A percentile compares a stretch with the other conserved stretches of the same genome.
phyloP scores from a whole-genome alignment of 64 coral and sea anemone genomes.

The Cladopsammia gracilis region DNA sequence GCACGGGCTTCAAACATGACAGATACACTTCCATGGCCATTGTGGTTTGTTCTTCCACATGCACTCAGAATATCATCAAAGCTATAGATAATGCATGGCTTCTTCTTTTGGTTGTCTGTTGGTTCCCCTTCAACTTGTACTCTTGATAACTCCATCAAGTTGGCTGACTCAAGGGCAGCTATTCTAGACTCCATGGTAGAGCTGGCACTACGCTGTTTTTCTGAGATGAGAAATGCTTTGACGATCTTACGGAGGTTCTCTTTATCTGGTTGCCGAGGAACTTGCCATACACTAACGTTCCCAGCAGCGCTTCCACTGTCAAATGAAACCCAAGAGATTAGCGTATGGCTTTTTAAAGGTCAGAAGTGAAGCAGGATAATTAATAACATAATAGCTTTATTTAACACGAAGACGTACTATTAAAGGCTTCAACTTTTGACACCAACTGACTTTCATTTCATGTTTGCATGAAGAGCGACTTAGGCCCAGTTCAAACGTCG shows the following conservation, averaged over 20 bases:
- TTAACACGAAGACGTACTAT: too few relatives aligned
- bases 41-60: not conserved
- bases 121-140: not conserved
- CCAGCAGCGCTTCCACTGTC: constrained; percentile 49
- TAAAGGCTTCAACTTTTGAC: too few relatives aligned
- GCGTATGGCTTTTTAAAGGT: not conserved
- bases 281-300: constrained; percentile 20
- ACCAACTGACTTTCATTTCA: too few relatives aligned
- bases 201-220: not conserved
- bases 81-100: not conserved
- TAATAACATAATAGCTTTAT: too few relatives aligned
- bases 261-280: constrained; percentile 37
- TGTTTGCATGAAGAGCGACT: too few relatives aligned
- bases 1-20: constrained; percentile 47
- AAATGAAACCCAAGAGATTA: not conserved
- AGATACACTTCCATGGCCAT: not conserved
- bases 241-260: constrained; percentile 31
- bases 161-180: constrained; percentile 19
- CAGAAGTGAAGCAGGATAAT: not conserved
- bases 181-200: constrained; percentile 15
- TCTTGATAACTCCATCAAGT: constrained; percentile 24
- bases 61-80: constrained; percentile 52
- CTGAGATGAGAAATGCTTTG: not conserved
- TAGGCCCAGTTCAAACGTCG: too few relatives aligned
- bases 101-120: not conserved